Evolutionary conservation across 2,113 vertebrate genomes (phyloP), one percentile per base, ranked within the genome.

Genomic region (Brachyhypopomus occidentalis): DNA sequence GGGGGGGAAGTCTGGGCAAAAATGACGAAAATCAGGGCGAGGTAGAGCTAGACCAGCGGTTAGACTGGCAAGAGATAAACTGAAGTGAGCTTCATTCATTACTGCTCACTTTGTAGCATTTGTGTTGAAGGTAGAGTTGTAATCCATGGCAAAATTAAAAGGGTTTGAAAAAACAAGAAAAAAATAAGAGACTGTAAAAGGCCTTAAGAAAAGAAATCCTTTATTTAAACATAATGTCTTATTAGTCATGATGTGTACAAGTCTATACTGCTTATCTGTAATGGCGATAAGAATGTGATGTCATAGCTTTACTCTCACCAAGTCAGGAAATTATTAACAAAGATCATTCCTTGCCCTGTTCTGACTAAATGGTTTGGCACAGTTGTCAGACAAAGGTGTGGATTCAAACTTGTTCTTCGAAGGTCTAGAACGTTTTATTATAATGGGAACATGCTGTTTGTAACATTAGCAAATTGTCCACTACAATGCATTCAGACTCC

Each of bases 381-480:
- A 78, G 41, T 81, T 60, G 80, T 48, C 36, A 88, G 81, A 86
- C 85, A 86, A 85, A 73, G 78, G 72, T 82, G 20, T 66, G 74
- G 77, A 87, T 83, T 86, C 84, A 76, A 48, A 30, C 79, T 81
- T 76, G 85, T 90, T 91, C 89, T 89, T 89, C 76, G 89, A 93
- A 88, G 87, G 81, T 86, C 70, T 14, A 27, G 2, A 67, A 76
- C 67, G 23, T 27, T 62, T 66, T 86, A 88, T 62, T 70, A 36
- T 87, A 88, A 91, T 92, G 91, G 90, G 89, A 94, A 94, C 85
- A 79, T 80, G 82, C 72, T 83, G 85, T 93, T 92, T 89, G 88
- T 90, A 93, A 92, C 36, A 22, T 89, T 91, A 91, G 92, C 90
- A 93, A 92, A 92, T 88, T 90, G 88, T 90, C 67, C 89, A 88